Conservation (phyloP, 2,797 vertebrate species). For the Siniperca scherzeri region DNA sequence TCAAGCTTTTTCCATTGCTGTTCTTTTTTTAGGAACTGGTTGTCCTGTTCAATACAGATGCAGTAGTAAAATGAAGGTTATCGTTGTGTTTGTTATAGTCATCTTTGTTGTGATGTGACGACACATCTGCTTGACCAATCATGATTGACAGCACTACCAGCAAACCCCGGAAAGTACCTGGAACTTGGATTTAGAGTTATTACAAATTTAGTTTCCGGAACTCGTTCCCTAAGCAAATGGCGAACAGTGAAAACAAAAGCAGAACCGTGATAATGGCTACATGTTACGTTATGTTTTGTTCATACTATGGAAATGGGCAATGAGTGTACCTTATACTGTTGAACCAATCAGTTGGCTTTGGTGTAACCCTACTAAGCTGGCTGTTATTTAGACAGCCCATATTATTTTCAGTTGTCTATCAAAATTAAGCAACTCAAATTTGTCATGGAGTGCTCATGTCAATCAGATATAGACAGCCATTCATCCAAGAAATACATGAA, state of each 20-base stretch:
- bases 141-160: background rate
- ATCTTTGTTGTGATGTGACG: background rate
- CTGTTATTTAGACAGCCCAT: slow-evolving; percentile 19
- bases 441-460: slow-evolving; percentile 16
- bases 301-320: background rate
- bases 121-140: background rate
- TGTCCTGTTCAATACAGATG: background rate
- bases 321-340: slow-evolving; percentile 11
- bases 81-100: background rate
- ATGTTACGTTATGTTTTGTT: background rate
- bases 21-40: background rate
- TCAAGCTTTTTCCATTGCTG: background rate
- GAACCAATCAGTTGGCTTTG: slow-evolving; percentile 55
- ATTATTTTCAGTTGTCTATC: slow-evolving; percentile 30
- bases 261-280: background rate
- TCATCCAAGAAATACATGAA: slow-evolving; percentile 37
- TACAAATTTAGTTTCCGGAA: background rate
- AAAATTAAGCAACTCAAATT: slow-evolving; percentile 32
- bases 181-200: background rate
- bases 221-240: background rate
- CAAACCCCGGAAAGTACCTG: background rate
- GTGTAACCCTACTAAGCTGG: slow-evolving; percentile 42
- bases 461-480: slow-evolving; percentile 22
- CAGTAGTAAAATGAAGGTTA: background rate
- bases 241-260: background rate